phyloP scores from a whole-genome alignment of 2,113 vertebrate species.

The Dolichotis patagonum region DNA sequence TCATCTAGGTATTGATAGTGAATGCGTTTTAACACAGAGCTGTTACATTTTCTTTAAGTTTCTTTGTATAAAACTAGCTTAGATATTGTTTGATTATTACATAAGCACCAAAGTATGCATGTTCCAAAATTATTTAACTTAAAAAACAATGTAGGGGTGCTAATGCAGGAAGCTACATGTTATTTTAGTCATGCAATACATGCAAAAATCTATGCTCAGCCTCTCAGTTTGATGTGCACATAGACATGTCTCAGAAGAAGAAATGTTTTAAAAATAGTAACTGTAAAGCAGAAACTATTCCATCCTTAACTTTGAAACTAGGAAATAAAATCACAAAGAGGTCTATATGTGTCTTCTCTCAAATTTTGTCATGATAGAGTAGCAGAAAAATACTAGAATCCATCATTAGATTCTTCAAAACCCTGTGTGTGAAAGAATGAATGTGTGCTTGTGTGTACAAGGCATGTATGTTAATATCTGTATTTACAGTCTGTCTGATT shows the following conservation, averaged over 20 bases:
- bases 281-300: not conserved
- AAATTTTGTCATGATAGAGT: not conserved
- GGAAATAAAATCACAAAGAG: not conserved
- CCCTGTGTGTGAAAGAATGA: rapidly evolving
- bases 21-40: not conserved
- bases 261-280: not conserved
- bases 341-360: not conserved
- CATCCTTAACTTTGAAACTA: not conserved
- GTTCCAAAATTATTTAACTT: not conserved
- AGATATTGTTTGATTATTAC: not conserved
- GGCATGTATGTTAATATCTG: not conserved
- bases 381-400: not conserved
- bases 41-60: not conserved
- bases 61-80: not conserved
- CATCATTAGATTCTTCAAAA: not conserved
- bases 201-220: not conserved
- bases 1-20: not conserved
- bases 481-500: slow-evolving; percentile 53
- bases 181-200: rapidly evolving
- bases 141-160: not conserved
- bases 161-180: not conserved
- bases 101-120: no score
- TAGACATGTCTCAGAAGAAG: not conserved
- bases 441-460: not conserved
- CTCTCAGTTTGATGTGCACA: not conserved